Evolutionary conservation across 2,888 invertebrate genomes (phyloP).

Genomic region (Acleris sparsana): DNA sequence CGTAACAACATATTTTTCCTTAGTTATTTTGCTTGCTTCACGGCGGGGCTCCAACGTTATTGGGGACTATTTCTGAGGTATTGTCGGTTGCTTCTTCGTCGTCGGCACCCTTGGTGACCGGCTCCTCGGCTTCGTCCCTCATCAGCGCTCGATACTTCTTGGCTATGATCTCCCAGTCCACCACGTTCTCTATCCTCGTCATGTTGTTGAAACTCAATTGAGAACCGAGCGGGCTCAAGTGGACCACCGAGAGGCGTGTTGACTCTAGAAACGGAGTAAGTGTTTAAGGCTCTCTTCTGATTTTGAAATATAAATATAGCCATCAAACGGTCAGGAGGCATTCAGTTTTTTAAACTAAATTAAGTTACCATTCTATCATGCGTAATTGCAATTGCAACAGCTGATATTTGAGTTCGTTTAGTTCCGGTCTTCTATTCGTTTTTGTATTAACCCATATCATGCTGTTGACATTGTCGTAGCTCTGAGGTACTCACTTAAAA

Average conservation of each 20-base stretch:
- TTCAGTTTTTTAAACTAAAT: too few species aligned
- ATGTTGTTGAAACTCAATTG: constrained; percentile 92
- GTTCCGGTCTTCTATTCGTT: too few species aligned
- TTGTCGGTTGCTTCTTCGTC: constrained; percentile 71
- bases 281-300: background rate
- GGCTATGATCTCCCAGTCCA: constrained; percentile 95
- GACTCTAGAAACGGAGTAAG: constrained; percentile 81
- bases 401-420: too few species aligned
- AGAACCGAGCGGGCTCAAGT: constrained; percentile 92
- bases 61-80: constrained; percentile 71
- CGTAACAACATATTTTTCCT: background rate
- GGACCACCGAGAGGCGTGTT: constrained; percentile 90
- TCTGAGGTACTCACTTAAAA: too few species aligned
- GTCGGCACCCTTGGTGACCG: constrained; percentile 63
- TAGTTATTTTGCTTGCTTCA: constrained; percentile 50
- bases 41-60: constrained; percentile 70
- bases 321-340: too few species aligned
- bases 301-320: background rate
- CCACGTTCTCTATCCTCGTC: constrained; percentile 93
- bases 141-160: constrained; percentile 92
- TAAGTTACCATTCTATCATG: too few species aligned
- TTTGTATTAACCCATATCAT: too few species aligned
- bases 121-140: constrained; percentile 75
- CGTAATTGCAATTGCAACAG: too few species aligned
- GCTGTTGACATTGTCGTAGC: too few species aligned